Evolutionary conservation across 2,888 invertebrate species (phyloP).

Genomic region (Rotaria macrura): DNA sequence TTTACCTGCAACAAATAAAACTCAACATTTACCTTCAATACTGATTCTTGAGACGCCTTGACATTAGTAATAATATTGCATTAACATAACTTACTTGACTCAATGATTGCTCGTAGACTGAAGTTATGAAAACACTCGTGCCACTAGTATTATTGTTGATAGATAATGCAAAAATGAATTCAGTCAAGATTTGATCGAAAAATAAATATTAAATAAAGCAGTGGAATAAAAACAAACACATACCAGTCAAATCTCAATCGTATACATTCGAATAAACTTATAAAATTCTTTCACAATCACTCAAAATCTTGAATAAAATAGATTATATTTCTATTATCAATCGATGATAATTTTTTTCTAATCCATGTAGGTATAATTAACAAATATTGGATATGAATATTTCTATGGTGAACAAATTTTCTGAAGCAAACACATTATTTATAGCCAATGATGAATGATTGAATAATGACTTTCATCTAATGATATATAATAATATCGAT

Average conservation of each 20-base stretch:
- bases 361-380: too few species aligned
- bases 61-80: too few species aligned
- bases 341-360: too few species aligned
- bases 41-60: background rate
- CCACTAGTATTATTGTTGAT: background rate
- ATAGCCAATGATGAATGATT: background rate
- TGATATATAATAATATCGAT: background rate
- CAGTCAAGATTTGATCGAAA: background rate
- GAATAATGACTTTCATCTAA: background rate
- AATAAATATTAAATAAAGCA: background rate
- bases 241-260: background rate
- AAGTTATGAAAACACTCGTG: background rate
- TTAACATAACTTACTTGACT: too few species aligned
- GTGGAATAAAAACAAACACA: too few species aligned
- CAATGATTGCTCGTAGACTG: too few species aligned
- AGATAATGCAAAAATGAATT: background rate
- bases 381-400: background rate
- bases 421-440: background rate
- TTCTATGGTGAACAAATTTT: background rate
- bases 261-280: background rate
- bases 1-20: background rate
- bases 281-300: too few species aligned
- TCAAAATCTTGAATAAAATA: background rate
- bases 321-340: background rate
- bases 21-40: background rate